Percentiles rank a stretch among this genome's conserved stretches.
Conservation (phyloP, 2,888 invertebrate genomes). For the Laothoe populi region DNA sequence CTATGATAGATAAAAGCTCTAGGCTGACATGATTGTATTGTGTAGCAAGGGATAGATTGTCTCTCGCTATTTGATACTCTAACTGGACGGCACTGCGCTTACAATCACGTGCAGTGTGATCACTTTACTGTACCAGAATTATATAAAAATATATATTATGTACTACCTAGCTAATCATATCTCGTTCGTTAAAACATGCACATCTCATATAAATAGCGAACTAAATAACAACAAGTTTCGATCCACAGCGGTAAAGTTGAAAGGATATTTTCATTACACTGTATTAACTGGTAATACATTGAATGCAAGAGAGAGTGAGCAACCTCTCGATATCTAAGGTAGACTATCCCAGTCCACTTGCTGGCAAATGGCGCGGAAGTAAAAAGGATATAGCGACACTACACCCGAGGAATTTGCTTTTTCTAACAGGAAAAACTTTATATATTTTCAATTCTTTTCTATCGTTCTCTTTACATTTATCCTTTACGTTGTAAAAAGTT, state of each 20-base stretch:
- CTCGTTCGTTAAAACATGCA: too few relatives aligned
- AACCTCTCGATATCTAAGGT: constrained; percentile 71
- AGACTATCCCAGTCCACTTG: constrained; percentile 81
- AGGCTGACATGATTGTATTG: too few relatives aligned
- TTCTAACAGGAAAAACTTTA: constrained; percentile 41
- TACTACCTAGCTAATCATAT: too few relatives aligned
- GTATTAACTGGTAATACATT: constrained; percentile 72
- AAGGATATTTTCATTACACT: constrained; percentile 30
- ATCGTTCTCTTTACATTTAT: neutral
- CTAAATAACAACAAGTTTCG: too few relatives aligned
- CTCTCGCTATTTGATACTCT: too few relatives aligned
- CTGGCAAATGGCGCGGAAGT: constrained; percentile 76
- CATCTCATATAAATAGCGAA: too few relatives aligned
- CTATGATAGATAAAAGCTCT: too few relatives aligned
- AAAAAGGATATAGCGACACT: constrained; percentile 72
- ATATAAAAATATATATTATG: too few relatives aligned
- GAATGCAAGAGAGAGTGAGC: constrained; percentile 57
- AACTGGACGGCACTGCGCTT: too few relatives aligned
- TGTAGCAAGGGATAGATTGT: too few relatives aligned
- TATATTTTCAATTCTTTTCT: neutral
- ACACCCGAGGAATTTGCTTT: constrained; percentile 67
- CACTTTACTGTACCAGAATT: too few relatives aligned
- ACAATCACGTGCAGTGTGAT: too few relatives aligned
- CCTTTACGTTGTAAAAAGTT: neutral
- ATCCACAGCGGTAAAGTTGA: neutral